Conservation (phyloP, 2,888 invertebrate species). For the Apamea epomidion region DNA sequence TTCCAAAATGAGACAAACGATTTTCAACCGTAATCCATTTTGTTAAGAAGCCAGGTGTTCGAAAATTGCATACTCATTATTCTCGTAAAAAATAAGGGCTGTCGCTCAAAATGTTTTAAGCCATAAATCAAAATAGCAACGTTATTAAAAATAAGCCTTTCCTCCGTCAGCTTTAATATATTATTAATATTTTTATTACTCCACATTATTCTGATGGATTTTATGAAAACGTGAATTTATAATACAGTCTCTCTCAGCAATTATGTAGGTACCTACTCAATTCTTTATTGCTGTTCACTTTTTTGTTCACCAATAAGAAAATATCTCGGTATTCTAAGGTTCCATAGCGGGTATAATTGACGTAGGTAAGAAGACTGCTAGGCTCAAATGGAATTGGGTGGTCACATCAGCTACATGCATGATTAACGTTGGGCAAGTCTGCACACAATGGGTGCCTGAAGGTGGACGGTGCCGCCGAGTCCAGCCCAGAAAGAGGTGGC, state of each 20-base stretch:
- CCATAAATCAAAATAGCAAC: constrained; percentile 68
- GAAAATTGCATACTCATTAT: constrained; percentile 61
- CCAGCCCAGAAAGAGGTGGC: too few species aligned
- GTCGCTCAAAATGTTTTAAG: constrained; percentile 54
- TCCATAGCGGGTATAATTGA: not conserved
- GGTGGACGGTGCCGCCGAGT: not conserved
- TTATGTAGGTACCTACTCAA: too few species aligned
- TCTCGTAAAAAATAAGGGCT: constrained; percentile 41
- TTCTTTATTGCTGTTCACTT: not conserved
- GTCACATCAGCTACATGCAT: not conserved
- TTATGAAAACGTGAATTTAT: constrained; percentile 19
- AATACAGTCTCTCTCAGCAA: constrained; percentile 24
- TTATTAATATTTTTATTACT: constrained; percentile 67
- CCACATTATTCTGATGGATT: constrained; percentile 56
- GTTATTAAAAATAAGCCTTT: constrained; percentile 68
- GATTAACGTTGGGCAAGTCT: not conserved
- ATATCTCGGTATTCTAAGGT: not conserved
- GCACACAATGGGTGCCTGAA: not conserved
- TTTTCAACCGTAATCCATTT: constrained; percentile 37
- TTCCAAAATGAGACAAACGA: constrained; percentile 19
- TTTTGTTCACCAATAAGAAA: not conserved
- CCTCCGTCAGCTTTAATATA: constrained; percentile 49
- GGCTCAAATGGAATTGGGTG: not conserved
- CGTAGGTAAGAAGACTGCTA: not conserved
- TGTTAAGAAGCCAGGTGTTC: constrained; percentile 52